Conservation (phyloP, 2,797 vertebrate species). For the Nyctalus aviator region DNA sequence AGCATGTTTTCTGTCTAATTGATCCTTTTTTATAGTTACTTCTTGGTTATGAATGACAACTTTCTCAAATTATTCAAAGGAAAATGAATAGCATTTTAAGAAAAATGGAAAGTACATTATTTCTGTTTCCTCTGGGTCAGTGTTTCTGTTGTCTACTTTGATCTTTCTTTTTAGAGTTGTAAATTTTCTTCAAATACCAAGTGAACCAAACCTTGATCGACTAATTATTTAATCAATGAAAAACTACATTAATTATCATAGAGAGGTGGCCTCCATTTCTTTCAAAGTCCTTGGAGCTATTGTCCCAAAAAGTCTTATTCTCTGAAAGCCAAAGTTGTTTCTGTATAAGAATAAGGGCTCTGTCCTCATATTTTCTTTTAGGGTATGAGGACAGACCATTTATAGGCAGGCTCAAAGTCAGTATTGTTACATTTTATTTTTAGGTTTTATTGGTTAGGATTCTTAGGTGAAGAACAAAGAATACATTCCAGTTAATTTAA, state of each 20-base stretch:
- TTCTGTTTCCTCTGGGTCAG: not conserved
- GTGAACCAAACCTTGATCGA: rapidly evolving
- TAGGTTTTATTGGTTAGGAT: not conserved
- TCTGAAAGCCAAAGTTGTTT: not conserved
- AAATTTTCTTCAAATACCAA: not conserved
- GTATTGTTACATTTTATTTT: not conserved
- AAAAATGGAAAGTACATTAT: not conserved
- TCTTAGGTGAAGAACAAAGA: not conserved
- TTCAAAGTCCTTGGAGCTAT: not conserved
- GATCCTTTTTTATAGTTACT: not conserved
- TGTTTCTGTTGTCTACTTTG: not conserved
- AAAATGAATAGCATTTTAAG: not conserved
- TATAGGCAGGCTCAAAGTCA: not conserved
- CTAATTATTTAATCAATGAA: not conserved
- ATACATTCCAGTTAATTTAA: not conserved
- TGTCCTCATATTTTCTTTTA: not conserved
- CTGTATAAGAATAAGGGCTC: not conserved
- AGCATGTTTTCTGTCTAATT: not conserved
- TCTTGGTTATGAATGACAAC: not conserved
- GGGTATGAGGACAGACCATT: not conserved
- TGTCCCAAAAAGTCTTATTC: not conserved
- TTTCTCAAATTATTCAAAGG: not conserved
- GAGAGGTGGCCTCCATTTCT: not conserved
- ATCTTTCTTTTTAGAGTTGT: not conserved
- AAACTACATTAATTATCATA: not conserved